Evolutionary conservation across 2,888 invertebrate genomes (phyloP), one percentile per base, ranked within the genome.

Genomic region (Hypercompe scribonia): DNA sequence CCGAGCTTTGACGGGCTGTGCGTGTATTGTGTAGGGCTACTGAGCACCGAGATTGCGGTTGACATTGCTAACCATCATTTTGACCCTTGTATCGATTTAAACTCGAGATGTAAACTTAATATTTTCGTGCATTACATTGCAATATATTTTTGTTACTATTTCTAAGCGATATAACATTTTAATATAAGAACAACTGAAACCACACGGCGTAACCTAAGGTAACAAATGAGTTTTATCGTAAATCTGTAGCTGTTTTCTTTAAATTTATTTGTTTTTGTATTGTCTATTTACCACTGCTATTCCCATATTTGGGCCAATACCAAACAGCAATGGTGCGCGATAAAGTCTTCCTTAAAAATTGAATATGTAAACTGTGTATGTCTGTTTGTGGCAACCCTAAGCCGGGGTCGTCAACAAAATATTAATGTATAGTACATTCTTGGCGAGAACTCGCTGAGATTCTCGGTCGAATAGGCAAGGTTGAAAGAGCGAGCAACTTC

Each of bases 1-100:
- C 72, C 31, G 74, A 68, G 65, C 65, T 71, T 66, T 74, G 74
- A 74, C 70, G 67, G 68, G 70, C 34, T 69, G 70, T 72, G 33
- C 66, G 65, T 71, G 61, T 63, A 54, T 71, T 68, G 70, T 67
- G 50, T 69, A 71, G 66, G 71, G 65, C 67, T 63, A 63, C 54
- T 66, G 54, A 71, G 33, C 34, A 68, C 54, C 15, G 50, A 5
- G 46, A 71, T 66, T 46, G 31, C 31, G 33, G 68, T 75, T 72
- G 67, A 70, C 67, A 70, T n/a, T 64, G 64, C 39, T 54, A 34
- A 66, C n/a, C 70, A 36, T 54, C 36, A 13, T 65, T 31, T 13
- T 34, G 18, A 61, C 24, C 54, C 65, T 34, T 28, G 11, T 36
- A 70, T 54, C 33, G 15, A 64, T 42, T 28, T 33, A 46, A 21